phyloP scores from a whole-genome alignment of 2,113 vertebrate genomes.

The Copsychus sechellarum region DNA sequence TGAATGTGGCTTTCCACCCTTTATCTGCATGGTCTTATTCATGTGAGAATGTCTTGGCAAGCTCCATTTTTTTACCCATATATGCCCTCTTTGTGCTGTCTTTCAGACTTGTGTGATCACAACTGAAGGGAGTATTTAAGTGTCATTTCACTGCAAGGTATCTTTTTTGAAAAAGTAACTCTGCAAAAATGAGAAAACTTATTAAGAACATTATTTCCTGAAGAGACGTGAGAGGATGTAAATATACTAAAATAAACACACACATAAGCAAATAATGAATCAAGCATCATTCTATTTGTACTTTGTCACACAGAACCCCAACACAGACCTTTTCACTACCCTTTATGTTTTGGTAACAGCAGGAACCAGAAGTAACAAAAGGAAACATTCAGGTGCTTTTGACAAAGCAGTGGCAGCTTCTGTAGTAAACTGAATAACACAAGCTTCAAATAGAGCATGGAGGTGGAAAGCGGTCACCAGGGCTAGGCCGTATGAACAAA shows the following conservation, averaged over 20 bases:
- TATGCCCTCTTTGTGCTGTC: not conserved
- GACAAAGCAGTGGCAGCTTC: not conserved
- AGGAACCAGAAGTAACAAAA: not conserved
- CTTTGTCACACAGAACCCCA: not conserved
- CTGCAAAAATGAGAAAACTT: not conserved
- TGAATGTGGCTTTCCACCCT: not conserved
- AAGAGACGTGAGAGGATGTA: not conserved
- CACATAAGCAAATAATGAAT: not conserved
- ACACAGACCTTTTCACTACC: not conserved
- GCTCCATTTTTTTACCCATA: not conserved
- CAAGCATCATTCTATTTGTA: not conserved
- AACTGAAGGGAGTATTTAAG: not conserved
- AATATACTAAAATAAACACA: not conserved
- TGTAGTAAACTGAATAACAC: not conserved
- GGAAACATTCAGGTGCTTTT: not conserved
- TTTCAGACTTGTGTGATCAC: not conserved
- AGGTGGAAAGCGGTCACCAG: not conserved
- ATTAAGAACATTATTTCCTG: not conserved
- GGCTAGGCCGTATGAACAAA: not conserved
- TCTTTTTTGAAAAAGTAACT: constrained; percentile 1
- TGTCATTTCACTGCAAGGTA: not conserved
- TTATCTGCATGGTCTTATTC: not conserved
- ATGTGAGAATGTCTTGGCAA: not conserved
- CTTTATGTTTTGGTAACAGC: not conserved
- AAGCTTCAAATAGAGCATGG: not conserved